A percentile compares a stretch with the other conserved stretches of the same genome.
These are phyloP conservation scores for Oreocharis arfaki DNA, from an alignment of 2,113 vertebrate genomes.

Conservation along the genomic window DNA sequence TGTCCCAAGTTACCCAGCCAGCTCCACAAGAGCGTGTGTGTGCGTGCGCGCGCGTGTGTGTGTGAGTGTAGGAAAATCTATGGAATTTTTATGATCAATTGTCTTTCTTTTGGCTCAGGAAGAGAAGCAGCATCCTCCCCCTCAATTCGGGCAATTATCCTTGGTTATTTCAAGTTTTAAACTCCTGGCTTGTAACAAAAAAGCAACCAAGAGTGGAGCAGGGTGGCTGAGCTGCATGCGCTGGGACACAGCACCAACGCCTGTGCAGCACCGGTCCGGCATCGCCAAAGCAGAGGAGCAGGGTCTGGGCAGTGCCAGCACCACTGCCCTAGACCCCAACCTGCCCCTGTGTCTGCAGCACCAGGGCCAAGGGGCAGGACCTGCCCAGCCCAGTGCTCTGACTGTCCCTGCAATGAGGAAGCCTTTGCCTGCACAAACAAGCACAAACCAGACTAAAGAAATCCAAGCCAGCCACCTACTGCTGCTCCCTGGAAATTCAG, in stretches of 20 bases:
- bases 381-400: not conserved
- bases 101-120: not conserved
- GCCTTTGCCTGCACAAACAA: not conserved
- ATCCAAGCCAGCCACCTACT: constrained; percentile 67
- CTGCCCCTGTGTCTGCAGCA: not conserved
- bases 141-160: not conserved
- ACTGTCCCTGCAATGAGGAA: not conserved
- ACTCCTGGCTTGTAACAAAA: not conserved
- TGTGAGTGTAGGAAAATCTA: not conserved
- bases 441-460: constrained; percentile 13
- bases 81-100: not conserved
- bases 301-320: not conserved
- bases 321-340: rapidly evolving
- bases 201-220: not conserved
- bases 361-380: not conserved
- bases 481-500: constrained; percentile 58
- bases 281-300: not conserved
- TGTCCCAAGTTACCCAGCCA: rapidly evolving
- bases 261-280: rapidly evolving
- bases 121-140: not conserved
- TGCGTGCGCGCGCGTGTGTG: too few species aligned
- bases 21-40: not conserved
- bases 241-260: rapidly evolving
- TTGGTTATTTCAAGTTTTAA: not conserved
- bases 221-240: rapidly evolving